Percentiles rank a stretch among this genome's conserved stretches.
phyloP scores from a whole-genome alignment of 2,797 vertebrate species.

The Oryzias dopingdopingensis region DNA sequence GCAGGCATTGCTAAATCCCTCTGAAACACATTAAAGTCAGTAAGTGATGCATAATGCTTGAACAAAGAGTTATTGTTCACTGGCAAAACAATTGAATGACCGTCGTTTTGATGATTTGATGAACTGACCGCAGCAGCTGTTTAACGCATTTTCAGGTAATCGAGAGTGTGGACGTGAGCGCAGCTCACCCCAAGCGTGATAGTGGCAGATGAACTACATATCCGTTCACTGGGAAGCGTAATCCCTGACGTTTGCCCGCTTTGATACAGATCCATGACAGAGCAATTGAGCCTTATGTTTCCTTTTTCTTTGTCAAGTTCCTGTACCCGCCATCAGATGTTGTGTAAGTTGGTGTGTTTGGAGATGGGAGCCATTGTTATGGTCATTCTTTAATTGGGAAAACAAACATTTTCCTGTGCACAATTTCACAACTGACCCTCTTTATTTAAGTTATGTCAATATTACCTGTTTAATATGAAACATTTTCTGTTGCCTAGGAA shows the following conservation, averaged over 20 bases:
- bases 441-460: too few relatives aligned
- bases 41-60: conserved; percentile 10
- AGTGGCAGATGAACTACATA: conserved; percentile 12
- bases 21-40: neutral
- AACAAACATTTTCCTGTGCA: conserved; percentile 6
- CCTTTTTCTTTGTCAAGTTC: conserved; percentile 54
- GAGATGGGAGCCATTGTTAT: conserved; percentile 35
- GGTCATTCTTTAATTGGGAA: conserved; percentile 25
- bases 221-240: conserved; percentile 35
- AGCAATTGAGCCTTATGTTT: conserved; percentile 64
- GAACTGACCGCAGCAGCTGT: conserved; percentile 34
- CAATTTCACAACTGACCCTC: neutral
- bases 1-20: too few relatives aligned
- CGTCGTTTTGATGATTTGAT: conserved; percentile 13
- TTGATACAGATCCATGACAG: conserved; percentile 55
- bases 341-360: conserved; percentile 13
- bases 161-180: conserved; percentile 1
- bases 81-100: neutral
- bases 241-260: conserved; percentile 50
- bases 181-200: conserved; percentile 10
- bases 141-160: conserved; percentile 15
- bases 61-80: conserved; percentile 45
- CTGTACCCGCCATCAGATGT: conserved; percentile 39
- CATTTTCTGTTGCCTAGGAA: too few relatives aligned
- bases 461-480: too few relatives aligned